Base-by-base conservation (phyloP, 2,797 vertebrate genomes). In the Onychomys torridus region DNA sequence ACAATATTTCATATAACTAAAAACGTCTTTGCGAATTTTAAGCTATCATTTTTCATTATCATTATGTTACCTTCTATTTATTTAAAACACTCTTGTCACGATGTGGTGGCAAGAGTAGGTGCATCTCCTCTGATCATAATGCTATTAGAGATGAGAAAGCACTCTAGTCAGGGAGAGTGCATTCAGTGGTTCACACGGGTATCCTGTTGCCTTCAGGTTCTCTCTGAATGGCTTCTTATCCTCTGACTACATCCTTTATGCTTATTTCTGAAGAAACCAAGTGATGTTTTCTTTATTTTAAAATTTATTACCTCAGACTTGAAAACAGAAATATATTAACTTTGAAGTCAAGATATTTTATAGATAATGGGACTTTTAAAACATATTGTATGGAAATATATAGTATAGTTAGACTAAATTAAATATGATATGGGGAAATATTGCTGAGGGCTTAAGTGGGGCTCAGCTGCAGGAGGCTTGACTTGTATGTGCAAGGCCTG, bases 271-370 rank as follows among this genome's bases (percentile, higher is more conserved):
- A 93, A 84, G 11, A 61, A 94, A 52, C 21, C 13, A 3, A 75
- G 43, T 6, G 21, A 6, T 82, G 4, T 52, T 91, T 3, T 79
- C 32, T 94, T 88, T 69, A 84, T 89, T 78, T 95, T 88, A 76
- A 93, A 93, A 76, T 59, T 0, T 46, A 32, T 92, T 96, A 34
- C 27, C 27, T 37, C n/a, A 78, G 59, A 90, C 83, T 76, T 90
- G 21, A 84, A 95, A 95, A 76, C 12, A 94, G 65, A 94, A 89
- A 91, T 34, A 19, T 83, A 8, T 90, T 83, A 95, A 76, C 19
- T 13, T 94, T 89, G 94, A 81, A 84, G 89, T 96, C 69, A 95
- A 90, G 16, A 71, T 5, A 2, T 55, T 84, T 93, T 71, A 90
- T 87, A 46, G 34, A 34, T 75, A 75, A 25, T 25, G 49, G 52